Evolutionary conservation across 2,888 invertebrate genomes (phyloP), one percentile per base, ranked within the genome.

Genomic region (Acanthosepion esculentum): DNA sequence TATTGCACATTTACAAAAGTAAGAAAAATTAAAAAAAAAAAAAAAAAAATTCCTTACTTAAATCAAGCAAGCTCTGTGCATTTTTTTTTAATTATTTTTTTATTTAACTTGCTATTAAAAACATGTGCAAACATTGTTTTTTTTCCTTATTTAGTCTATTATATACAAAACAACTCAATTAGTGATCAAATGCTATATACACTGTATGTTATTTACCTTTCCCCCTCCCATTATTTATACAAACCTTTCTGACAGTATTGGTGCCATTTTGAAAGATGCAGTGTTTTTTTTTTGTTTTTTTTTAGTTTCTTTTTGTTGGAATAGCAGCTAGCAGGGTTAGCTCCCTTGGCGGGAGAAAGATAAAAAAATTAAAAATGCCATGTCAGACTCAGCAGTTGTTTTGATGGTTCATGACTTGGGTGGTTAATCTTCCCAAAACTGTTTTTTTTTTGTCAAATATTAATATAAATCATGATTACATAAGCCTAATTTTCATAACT

Each of bases 61-160:
- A 92, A 92, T 92, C 92, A 92, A 92, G 92, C 92, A 92, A 92
- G 92, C 92, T 48, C 26, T 92, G 92, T 92, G 92, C 92, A 92
- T 92, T 20, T 26, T 64, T 64, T 8, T 64, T 29, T 59, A 41
- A 41, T 41, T 41, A 41, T 41, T 41, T 41, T 41, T 59, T 29
- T 64, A 48, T 48, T 92, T 48, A 48, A 92, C 92, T 92, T 92
- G 92, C 92, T 48, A 23, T 92, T 26, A 48, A 92, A 92, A 48
- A 92, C 48, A 92, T 92, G 92, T 92, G 92, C 92, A 92, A 92
- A 92, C 20, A 91, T 92, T 92, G 48, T 26, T 92, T 92, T 92
- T 92, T 48, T 41, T 41, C 26, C 64, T 20, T 64, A 64, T 64
- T 64, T 64, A 64, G 26, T 64, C 64, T 64, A 64, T 64, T 64